Base-by-base conservation (phyloP, 1,140 invertebrate genomes). In the Ips typographus region DNA sequence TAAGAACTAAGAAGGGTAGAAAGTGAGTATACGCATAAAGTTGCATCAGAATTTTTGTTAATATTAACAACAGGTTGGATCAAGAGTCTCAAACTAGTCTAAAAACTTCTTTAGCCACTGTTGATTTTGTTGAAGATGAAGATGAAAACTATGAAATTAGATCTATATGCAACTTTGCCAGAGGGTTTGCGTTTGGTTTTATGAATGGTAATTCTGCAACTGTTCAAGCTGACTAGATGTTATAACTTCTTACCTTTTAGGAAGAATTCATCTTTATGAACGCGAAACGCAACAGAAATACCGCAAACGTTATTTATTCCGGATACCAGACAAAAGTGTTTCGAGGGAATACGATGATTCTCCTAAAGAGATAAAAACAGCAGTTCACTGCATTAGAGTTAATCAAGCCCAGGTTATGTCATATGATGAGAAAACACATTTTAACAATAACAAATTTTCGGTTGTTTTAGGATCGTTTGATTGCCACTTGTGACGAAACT, bases 161-260 rank as follows among this genome's bases (percentile, higher is more conserved):
- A 2, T 83, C 82, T 63, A 75, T 89, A 47, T 79, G 81, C 0
- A 74, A 81, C 2, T 87, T 88, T 72, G 61, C 74, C 0, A 84
- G 84, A 82, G 89, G 89, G 1, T 89, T 91, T 73, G 85, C 82
- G 0, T 88, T 84, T 73, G 85, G 83, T 0, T 85, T 83, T 68
- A 85, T 85, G 6, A 71, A 73, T 6, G 86, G 88, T n/a, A 85
- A 37, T 58, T 40, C 53, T 49, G 44, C 3, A 49, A 49, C 0
- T 49, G 44, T 49, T 1, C 22, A 1, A 44, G 43, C 44, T 3
- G 6, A 49, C 6, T 49, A 49, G 44, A 22, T 22, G 22, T 22
- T 22, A 22, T 22, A 22, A 22, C 22, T 22, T 22, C 41, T 59
- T 59, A 7, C n/a, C 40, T n/a, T 55, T 55, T 42, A 71, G 69